A percentile compares a stretch with the other conserved stretches of the same genome.
Evolutionary conservation across 2,113 vertebrate genomes (phyloP).

Genomic region (Triplophysa rosa): DNA sequence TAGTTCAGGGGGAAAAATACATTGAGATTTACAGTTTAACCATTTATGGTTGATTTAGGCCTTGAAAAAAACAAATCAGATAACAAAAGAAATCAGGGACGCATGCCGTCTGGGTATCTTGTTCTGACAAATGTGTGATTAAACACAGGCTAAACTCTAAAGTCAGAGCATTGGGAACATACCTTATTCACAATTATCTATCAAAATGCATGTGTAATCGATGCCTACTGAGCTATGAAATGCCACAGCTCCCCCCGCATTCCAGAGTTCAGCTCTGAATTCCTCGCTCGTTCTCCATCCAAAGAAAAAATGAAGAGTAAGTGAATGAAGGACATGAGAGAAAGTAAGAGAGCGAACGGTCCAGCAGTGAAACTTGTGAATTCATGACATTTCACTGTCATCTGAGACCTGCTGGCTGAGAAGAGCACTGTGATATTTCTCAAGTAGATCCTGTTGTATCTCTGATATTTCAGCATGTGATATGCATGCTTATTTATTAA

Average conservation of each 20-base stretch:
- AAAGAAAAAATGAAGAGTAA: slow-evolving; percentile 44
- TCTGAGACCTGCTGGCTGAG: slow-evolving; percentile 22
- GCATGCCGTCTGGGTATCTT: slow-evolving; percentile 12
- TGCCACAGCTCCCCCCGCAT: slow-evolving; percentile 59
- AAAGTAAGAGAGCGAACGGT: background rate
- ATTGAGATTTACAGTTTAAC: background rate
- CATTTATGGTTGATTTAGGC: background rate
- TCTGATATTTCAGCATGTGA: slow-evolving; percentile 32
- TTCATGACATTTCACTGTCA: slow-evolving; percentile 37
- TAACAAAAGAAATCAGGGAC: background rate
- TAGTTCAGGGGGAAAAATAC: too few species aligned
- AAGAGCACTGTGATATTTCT: slow-evolving; percentile 44
- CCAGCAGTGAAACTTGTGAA: background rate
- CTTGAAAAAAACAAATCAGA: background rate
- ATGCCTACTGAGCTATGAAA: slow-evolving; percentile 75
- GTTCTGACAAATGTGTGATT: slow-evolving; percentile 63
- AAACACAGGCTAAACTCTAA: slow-evolving; percentile 55
- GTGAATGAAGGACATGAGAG: background rate
- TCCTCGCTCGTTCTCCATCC: slow-evolving; percentile 41
- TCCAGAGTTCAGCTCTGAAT: slow-evolving; percentile 63
- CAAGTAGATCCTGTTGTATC: slow-evolving; percentile 30
- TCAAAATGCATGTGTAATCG: slow-evolving; percentile 74
- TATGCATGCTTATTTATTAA: background rate
- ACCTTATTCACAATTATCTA: slow-evolving; percentile 70
- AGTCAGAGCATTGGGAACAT: slow-evolving; percentile 55